Evolutionary conservation across 2,888 invertebrate genomes (phyloP).

Genomic region (Endotricha flammealis): DNA sequence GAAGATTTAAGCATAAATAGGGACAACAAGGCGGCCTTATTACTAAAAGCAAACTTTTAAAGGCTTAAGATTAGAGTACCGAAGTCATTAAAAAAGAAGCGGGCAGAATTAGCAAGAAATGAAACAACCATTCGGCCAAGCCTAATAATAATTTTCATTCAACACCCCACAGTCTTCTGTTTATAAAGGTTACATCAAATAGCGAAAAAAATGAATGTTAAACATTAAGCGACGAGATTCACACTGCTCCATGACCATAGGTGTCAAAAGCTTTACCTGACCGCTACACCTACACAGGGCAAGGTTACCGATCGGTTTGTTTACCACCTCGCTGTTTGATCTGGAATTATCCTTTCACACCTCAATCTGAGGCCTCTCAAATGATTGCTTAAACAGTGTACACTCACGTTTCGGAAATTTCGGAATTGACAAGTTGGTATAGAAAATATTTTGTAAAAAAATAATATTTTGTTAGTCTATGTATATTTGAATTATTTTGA

Average conservation of each 20-base stretch:
- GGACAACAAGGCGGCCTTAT: no score
- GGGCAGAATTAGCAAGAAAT: no score
- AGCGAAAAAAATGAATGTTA: constrained; percentile 58
- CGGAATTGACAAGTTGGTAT: constrained; percentile 45
- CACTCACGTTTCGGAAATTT: constrained; percentile 44
- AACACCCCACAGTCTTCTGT: constrained; percentile 41
- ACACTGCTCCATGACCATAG: constrained; percentile 58
- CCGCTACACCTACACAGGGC: constrained; percentile 59
- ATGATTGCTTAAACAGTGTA: constrained; percentile 57
- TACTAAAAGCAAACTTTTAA: no score
- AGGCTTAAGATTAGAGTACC: no score
- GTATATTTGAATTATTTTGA: no score
- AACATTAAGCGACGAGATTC: constrained; percentile 67
- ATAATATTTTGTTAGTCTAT: no score
- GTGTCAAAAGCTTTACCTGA: constrained; percentile 78
- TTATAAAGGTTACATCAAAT: constrained; percentile 47
- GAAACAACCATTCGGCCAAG: constrained; percentile 4
- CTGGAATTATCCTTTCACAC: constrained; percentile 74
- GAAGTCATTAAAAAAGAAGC: no score
- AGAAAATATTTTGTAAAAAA: no score
- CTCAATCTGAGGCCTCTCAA: constrained; percentile 53
- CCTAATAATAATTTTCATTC: constrained; percentile 35
- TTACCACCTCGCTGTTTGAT: constrained; percentile 66
- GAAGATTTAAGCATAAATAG: no score
- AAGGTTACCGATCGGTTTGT: constrained; percentile 46